A percentile compares a stretch with the other conserved stretches of the same genome.
phyloP scores from a whole-genome alignment of 1,140 invertebrate genomes.

The Zaprionus taronus region DNA sequence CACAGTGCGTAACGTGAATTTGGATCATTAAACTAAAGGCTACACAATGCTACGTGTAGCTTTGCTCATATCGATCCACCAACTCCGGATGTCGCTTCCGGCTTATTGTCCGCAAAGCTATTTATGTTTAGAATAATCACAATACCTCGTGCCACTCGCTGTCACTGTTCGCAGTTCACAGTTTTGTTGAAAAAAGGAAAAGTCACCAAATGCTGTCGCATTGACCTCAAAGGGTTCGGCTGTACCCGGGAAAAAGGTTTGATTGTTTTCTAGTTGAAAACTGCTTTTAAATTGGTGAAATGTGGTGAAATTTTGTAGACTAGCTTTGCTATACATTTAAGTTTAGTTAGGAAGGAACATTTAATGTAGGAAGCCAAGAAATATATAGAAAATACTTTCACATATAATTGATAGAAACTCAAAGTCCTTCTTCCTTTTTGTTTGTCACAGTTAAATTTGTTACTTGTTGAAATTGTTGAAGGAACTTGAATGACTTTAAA shows the following conservation, averaged over 20 bases:
- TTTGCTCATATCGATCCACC: conserved; percentile 76
- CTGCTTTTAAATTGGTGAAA: conserved; percentile 23
- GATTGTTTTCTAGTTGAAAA: not conserved
- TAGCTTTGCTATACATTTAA: rapidly evolving
- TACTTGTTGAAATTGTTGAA: not conserved
- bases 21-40: conserved; percentile 78
- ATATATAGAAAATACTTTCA: not conserved
- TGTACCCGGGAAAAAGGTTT: conserved; percentile 9
- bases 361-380: not conserved
- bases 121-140: conserved; percentile 64
- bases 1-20: conserved; percentile 82
- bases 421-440: too few relatives aligned
- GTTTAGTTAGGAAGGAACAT: not conserved
- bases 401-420: not conserved
- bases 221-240: conserved; percentile 64
- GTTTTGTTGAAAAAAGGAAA: conserved; percentile 30
- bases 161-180: conserved; percentile 10
- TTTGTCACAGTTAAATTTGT: not conserved
- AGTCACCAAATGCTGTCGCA: conserved; percentile 45
- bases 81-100: conserved; percentile 83
- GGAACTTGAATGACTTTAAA: not conserved
- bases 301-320: not conserved
- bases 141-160: conserved; percentile 32
- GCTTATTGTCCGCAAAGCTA: conserved; percentile 73
- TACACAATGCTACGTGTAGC: conserved; percentile 67